phyloP scores from a whole-genome alignment of 2,797 vertebrate genomes.

The Sebastes kiyomatsui region DNA sequence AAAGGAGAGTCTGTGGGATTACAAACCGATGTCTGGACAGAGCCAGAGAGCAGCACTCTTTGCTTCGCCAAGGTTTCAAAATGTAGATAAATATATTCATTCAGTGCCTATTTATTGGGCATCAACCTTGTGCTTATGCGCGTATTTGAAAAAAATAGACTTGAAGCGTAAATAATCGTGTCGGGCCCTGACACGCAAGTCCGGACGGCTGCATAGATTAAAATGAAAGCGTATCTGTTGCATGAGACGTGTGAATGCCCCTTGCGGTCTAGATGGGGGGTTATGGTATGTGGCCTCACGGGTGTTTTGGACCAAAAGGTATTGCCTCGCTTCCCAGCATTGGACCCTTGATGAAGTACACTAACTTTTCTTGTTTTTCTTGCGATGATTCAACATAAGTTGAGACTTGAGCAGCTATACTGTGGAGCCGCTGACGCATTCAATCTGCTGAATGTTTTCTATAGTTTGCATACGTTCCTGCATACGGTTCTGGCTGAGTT shows the following conservation, averaged over 20 bases:
- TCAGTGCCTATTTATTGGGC: neutral
- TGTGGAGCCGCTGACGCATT: neutral
- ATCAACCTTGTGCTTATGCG: neutral
- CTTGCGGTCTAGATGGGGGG: neutral
- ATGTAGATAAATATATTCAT: neutral
- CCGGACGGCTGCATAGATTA: too few relatives aligned
- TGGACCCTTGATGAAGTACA: neutral
- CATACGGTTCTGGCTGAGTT: neutral
- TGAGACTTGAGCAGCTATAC: neutral
- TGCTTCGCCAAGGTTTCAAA: neutral
- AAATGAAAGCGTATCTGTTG: too few relatives aligned
- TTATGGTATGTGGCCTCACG: too few relatives aligned
- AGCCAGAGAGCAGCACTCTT: neutral
- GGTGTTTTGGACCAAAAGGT: too few relatives aligned
- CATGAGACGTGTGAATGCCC: neutral
- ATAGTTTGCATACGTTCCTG: constrained; percentile 3
- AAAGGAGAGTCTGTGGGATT: too few relatives aligned
- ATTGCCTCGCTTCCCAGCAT: too few relatives aligned
- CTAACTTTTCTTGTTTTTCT: neutral
- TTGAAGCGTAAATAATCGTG: neutral
- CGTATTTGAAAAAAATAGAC: neutral
- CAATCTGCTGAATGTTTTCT: neutral
- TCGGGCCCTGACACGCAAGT: neutral
- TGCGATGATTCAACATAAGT: neutral
- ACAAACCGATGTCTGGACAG: neutral